A percentile compares a stretch with the other conserved stretches of the same genome.
These are phyloP conservation scores for Agonopterix alstromeriana DNA, from an alignment of 2,888 invertebrate genomes.

Conservation along the genomic window DNA sequence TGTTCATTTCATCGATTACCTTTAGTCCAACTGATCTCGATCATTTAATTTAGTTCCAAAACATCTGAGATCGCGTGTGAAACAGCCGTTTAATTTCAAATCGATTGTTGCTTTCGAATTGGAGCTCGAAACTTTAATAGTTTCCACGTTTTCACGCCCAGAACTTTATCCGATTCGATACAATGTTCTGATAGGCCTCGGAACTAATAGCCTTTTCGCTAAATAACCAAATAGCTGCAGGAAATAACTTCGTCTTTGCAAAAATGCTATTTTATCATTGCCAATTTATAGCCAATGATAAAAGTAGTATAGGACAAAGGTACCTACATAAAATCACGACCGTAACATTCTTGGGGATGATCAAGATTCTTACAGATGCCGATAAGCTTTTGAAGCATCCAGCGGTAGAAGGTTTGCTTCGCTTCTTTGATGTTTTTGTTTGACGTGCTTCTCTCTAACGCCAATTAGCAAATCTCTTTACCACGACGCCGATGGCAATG, in stretches of 20 bases:
- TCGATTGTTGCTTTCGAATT: constrained; percentile 28
- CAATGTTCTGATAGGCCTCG: constrained; percentile 3
- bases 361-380: neutral
- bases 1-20: no score
- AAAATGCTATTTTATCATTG: no score
- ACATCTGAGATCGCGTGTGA: constrained; percentile 28
- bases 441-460: no score
- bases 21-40: no score
- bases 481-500: no score
- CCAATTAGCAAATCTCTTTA: no score
- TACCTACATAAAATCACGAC: neutral
- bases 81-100: constrained; percentile 17
- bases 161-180: constrained; percentile 13
- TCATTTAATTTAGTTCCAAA: constrained; percentile 13
- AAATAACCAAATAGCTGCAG: neutral
- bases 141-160: constrained; percentile 19
- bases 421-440: no score
- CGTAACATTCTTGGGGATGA: neutral
- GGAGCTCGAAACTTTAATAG: constrained; percentile 17
- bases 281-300: no score
- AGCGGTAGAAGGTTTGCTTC: no score
- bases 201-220: constrained; percentile 4
- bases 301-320: neutral
- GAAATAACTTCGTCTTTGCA: neutral
- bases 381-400: no score